phyloP scores from a whole-genome alignment of 2,113 vertebrate genomes.

The Engystomops pustulosus region DNA sequence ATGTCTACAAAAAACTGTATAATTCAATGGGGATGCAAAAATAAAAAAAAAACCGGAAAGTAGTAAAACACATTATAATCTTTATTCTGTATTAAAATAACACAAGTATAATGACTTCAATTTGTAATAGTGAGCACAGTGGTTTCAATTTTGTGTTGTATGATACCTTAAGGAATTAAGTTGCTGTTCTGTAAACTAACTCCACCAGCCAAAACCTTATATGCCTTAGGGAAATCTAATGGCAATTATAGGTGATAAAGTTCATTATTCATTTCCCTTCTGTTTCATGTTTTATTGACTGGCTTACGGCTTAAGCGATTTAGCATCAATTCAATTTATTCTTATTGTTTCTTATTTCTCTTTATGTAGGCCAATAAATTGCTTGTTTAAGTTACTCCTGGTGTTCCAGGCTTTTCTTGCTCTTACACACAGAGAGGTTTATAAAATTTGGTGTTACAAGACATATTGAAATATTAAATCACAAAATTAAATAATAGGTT shows the following conservation, averaged over 20 bases:
- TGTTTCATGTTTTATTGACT: slow-evolving; percentile 48
- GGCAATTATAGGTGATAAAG: slow-evolving; percentile 50
- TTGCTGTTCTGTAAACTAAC: slow-evolving; percentile 35
- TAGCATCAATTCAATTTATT: slow-evolving; percentile 43
- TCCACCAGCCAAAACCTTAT: slow-evolving; percentile 14
- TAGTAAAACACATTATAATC: slow-evolving; percentile 26
- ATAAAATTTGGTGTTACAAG: neutral
- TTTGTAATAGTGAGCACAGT: neutral
- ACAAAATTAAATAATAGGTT: slow-evolving; percentile 26
- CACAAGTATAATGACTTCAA: neutral
- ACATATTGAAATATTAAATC: slow-evolving; percentile 25
- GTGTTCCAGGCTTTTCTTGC: slow-evolving; percentile 4
- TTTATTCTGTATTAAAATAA: neutral
- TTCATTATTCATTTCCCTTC: slow-evolving; percentile 57
- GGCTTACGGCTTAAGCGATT: slow-evolving; percentile 41
- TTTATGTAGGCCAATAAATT: slow-evolving; percentile 15
- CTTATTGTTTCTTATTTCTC: slow-evolving; percentile 25
- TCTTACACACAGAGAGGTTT: neutral
- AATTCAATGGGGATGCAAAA: neutral
- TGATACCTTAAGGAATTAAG: slow-evolving; percentile 26
- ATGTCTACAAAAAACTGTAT: neutral
- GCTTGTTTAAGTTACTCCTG: neutral
- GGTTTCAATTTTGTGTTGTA: slow-evolving; percentile 12
- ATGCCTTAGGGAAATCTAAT: slow-evolving; percentile 27
- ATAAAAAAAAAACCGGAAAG: neutral